These are phyloP conservation scores for Drosophila pseudotalamancana DNA, from an alignment of 2,888 invertebrate genomes.

Conservation along the genomic window DNA sequence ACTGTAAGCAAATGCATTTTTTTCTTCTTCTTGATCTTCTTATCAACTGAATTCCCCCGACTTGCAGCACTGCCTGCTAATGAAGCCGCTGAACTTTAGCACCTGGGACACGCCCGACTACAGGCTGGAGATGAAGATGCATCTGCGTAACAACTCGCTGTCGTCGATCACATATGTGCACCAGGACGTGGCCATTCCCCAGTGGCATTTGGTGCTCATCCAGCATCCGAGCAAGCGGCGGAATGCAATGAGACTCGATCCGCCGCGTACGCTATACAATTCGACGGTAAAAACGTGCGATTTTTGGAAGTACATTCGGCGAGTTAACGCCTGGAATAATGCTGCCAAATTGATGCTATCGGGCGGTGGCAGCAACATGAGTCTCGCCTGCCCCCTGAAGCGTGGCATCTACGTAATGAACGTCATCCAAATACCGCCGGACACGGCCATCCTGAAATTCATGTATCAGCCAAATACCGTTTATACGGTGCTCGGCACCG, in stretches of 20 bases:
- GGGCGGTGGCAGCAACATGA: constrained; percentile 70
- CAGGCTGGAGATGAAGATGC: constrained; percentile 50
- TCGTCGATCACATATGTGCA: constrained; percentile 67
- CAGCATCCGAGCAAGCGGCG: constrained; percentile 55
- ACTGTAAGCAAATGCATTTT: too few species aligned
- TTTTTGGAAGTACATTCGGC: constrained; percentile 68
- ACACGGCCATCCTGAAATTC: constrained; percentile 69
- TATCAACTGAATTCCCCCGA: background rate
- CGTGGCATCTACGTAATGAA: constrained; percentile 68
- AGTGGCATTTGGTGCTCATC: constrained; percentile 67
- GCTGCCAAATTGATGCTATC: constrained; percentile 60
- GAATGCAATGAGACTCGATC: constrained; percentile 12
- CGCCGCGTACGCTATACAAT: constrained; percentile 66
- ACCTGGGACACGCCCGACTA: constrained; percentile 67
- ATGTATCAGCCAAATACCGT: constrained; percentile 76
- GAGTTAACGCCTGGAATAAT: constrained; percentile 67
- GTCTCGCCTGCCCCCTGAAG: constrained; percentile 71
- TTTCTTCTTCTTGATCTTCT: too few species aligned
- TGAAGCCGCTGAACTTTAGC: constrained; percentile 58
- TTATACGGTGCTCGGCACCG: constrained; percentile 66
- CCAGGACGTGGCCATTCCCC: constrained; percentile 65
- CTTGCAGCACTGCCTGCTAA: constrained; percentile 65
- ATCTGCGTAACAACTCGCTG: constrained; percentile 63
- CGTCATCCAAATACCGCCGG: constrained; percentile 70
- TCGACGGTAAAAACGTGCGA: constrained; percentile 70